Base-by-base conservation (phyloP, 2,888 invertebrate genomes). In the Philopedon plagiatum region DNA sequence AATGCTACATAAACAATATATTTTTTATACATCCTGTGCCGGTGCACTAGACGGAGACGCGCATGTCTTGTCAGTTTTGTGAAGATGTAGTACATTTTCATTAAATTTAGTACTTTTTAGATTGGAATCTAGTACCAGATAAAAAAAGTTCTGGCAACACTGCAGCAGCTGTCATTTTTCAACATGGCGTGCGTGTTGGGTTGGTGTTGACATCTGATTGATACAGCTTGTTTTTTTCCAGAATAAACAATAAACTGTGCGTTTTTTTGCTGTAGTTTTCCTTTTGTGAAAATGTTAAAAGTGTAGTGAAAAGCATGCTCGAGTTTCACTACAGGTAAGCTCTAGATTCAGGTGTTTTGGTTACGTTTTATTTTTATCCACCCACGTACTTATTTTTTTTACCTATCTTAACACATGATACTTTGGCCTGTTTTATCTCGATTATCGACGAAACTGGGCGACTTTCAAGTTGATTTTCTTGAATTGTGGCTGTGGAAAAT, bases 131-230 rank as follows among this genome's bases (percentile, higher is more conserved):
- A n/a, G n/a, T n/a, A n/a, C n/a, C n/a, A n/a, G n/a, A n/a, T n/a
- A n/a, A n/a, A n/a, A n/a, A n/a, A n/a, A n/a, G n/a, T n/a, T n/a
- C n/a, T n/a, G n/a, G n/a, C n/a, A 3, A n/a, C 51, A 57, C 15
- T 4, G 46, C 26, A 4, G n/a, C 44, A 60, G n/a, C 57, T 66
- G 65, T 66, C 65, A 61, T 15, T 65, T 46, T 71, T 73, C 76
- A 79, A 79, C 73, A 79, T 81, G 80, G 79, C 79, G 77, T 64
- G 71, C 49, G 34, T 71, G 69, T 76, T 75, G 72, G 73, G 75
- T 66, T 70, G 62, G 77, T 79, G 76, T 75, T 77, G 79, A 79
- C 78, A 78, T 76, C 75, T 76, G 75, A 75, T 61, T 75, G 23
- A 19, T 51, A 37, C 39, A 54, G 23, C 11, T 49, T 68, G 61